These are phyloP conservation scores for Mastacembelus armatus DNA, from an alignment of 2,797 vertebrate species.

Conservation along the genomic window DNA sequence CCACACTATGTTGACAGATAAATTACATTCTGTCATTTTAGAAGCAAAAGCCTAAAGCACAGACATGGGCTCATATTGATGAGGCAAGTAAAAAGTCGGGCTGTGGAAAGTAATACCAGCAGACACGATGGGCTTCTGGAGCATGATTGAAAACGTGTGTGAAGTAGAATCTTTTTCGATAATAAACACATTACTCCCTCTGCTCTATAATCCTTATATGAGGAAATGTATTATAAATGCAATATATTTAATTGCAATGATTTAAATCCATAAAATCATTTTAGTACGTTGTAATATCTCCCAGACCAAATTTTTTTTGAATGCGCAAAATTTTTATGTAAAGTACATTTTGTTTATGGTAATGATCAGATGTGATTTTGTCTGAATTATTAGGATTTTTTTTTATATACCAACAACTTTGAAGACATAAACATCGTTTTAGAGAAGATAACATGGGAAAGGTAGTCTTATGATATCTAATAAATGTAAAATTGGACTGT, in stretches of 20 bases:
- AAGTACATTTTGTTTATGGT: neutral
- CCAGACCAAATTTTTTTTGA: constrained; percentile 2
- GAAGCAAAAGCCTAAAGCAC: neutral
- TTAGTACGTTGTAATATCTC: neutral
- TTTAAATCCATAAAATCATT: neutral
- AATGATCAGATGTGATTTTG: neutral
- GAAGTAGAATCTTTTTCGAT: constrained; percentile 5
- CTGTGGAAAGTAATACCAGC: constrained; percentile 23
- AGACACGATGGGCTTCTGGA: neutral
- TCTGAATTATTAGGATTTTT: no score
- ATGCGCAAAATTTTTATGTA: neutral
- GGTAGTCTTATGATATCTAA: no score
- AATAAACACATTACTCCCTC: neutral
- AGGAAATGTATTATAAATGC: neutral
- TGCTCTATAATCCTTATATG: no score
- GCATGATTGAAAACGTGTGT: constrained; percentile 4
- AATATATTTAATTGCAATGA: neutral
- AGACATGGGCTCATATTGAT: constrained; percentile 19
- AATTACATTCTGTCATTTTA: constrained; percentile 14
- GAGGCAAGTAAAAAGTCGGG: neutral
- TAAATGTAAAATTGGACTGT: no score
- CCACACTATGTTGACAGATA: constrained; percentile 16
- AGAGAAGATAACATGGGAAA: no score
- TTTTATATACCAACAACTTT: neutral
- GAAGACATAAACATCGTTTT: neutral